A percentile compares a stretch with the other conserved stretches of the same genome.
Evolutionary conservation across 2,113 vertebrate genomes (phyloP).

Genomic region (Myotis brandtii): DNA sequence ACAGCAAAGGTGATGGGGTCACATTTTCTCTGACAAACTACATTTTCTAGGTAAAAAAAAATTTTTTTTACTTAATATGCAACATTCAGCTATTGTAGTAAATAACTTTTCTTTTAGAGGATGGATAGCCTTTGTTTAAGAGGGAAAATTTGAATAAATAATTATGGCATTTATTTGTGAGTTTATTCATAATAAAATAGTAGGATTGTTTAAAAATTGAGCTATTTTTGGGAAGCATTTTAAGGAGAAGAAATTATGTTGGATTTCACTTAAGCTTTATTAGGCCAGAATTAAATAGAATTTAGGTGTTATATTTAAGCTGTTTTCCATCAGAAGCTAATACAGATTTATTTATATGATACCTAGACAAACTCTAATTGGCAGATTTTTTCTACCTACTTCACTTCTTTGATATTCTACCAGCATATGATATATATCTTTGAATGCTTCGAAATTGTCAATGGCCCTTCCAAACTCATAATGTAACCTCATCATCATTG

Average conservation of each 20-base stretch:
- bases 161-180: not conserved
- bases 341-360: not conserved
- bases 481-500: not conserved
- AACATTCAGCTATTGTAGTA: not conserved
- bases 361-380: not conserved
- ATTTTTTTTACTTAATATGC: conserved; percentile 25
- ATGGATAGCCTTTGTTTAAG: not conserved
- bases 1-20: not conserved
- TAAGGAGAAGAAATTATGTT: conserved; percentile 2
- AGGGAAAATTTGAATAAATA: not conserved
- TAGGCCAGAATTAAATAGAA: conserved; percentile 18
- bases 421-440: not conserved
- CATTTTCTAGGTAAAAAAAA: not conserved
- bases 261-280: conserved; percentile 8
- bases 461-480: not conserved
- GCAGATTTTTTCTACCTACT: not conserved
- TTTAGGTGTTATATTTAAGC: not conserved
- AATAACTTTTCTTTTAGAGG: not conserved
- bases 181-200: conserved; percentile 14
- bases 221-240: conserved; percentile 17
- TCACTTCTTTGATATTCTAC: not conserved
- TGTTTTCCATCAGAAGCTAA: not conserved
- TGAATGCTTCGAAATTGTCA: conserved; percentile 43
- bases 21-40: not conserved
- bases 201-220: not conserved